Conservation (phyloP, 2,888 invertebrate species). For the Dione vanillae region DNA sequence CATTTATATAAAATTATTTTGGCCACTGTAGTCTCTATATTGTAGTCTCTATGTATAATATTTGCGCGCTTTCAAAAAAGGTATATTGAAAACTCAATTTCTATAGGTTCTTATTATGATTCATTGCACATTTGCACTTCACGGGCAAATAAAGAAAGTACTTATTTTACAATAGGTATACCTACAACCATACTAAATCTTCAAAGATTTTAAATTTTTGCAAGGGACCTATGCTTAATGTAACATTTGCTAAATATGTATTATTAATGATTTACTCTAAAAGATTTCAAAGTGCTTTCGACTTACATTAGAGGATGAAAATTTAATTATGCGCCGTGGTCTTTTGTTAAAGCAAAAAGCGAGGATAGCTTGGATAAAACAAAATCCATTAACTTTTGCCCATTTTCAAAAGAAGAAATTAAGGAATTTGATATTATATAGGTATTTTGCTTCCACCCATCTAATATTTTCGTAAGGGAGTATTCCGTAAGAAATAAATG, state of each 20-base stretch:
- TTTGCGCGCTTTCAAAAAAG: no score
- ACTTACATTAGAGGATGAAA: constrained; percentile 11
- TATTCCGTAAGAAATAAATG: neutral
- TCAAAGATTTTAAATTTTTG: neutral
- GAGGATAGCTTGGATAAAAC: neutral
- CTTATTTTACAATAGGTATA: no score
- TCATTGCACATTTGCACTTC: no score
- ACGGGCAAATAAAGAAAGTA: no score
- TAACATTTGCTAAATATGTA: neutral
- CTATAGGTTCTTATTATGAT: no score
- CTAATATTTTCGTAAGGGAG: neutral
- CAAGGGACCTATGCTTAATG: neutral
- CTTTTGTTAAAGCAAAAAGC: neutral
- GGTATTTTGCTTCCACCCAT: neutral
- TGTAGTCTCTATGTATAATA: no score
- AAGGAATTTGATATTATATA: neutral
- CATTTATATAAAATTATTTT: no score
- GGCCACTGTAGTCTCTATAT: no score
- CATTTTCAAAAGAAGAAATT: no score
- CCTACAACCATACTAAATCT: no score
- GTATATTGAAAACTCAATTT: no score
- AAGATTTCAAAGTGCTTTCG: neutral
- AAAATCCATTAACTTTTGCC: neutral
- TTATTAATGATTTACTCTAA: neutral
- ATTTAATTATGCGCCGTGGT: neutral